Conservation (phyloP, 53 echinoderm and acorn worm species). For the Echinarachnius parma region DNA sequence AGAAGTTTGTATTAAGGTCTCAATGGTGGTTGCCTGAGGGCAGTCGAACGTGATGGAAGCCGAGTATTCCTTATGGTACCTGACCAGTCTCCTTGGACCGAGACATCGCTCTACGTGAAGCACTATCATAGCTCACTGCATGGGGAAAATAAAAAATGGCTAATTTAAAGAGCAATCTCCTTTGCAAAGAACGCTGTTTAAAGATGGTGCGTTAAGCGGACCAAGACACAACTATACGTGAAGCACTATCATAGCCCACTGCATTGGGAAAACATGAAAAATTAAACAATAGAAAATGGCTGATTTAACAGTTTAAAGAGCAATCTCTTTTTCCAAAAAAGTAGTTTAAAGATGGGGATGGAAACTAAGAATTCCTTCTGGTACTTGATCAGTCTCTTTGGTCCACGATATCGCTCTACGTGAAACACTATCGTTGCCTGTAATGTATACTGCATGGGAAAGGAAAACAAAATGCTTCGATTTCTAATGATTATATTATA, state of each 20-base stretch:
- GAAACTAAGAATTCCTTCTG: not conserved
- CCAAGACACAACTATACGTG: slow-evolving; percentile 20
- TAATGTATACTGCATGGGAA: no score
- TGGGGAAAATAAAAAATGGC: no score
- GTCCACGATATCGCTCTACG: no score
- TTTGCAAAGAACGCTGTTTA: slow-evolving; percentile 6
- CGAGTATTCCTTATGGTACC: slow-evolving; percentile 35
- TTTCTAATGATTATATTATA: no score
- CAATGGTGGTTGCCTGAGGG: slow-evolving; percentile 16
- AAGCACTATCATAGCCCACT: slow-evolving; percentile 45
- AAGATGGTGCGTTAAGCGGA: slow-evolving; percentile 20
- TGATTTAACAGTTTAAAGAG: no score
- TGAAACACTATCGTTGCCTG: no score
- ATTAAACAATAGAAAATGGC: no score
- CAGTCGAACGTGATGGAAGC: slow-evolving; percentile 35
- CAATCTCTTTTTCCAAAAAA: no score
- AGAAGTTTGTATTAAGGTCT: slow-evolving; percentile 37
- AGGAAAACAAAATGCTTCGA: no score
- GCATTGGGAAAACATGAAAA: no score
- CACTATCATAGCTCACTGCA: slow-evolving; percentile 45
- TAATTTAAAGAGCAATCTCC: no score
- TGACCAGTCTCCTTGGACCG: slow-evolving; percentile 9
- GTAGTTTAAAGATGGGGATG: not conserved
- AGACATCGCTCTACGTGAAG: slow-evolving; percentile 32
- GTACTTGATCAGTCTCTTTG: not conserved